Base-by-base conservation (phyloP, 2,113 vertebrate genomes). In the Leptobrachium ailaonicum region DNA sequence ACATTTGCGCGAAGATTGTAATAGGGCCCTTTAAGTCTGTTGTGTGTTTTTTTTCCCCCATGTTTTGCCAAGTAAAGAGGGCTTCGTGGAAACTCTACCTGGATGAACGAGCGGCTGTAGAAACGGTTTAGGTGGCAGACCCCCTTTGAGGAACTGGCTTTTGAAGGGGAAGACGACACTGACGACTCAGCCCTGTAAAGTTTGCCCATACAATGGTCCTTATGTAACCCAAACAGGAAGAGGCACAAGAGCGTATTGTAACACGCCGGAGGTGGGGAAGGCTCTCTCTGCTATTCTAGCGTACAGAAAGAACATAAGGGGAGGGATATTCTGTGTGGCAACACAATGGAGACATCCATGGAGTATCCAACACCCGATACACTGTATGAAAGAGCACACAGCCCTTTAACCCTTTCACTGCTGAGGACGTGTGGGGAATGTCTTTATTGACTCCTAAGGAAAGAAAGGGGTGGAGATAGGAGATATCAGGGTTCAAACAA, bases 221-320 rank as follows among this genome's bases (percentile, higher is more conserved):
- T n/a, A 32, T 78, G 66, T 78, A 60, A 78, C 32, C 41, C 76
- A 71, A 67, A 78, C 76, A 71, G 54, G 68, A 78, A 71, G 54
- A 56, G 42, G 41, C 41, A 70, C 76, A 77, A 77, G 76, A n/a
- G 76, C 20, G 41, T 66, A 69, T 78, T 78, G 76, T 78, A 40
- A 70, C 53, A 45, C 9, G 54, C 41, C 14, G n/a, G 68, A 69
- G 66, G 32, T 41, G 40, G 10, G 63, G 67, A 78, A 70, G 60
- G 70, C 56, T 56, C 58, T 41, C 68, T 60, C 45, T 67, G 14
- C 43, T 47, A 43, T 78, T 77, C 14, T 41, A 77, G 13, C 9
- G n/a, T 10, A 50, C 45, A 78, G 20, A 78, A 54, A 70, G 67
- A 62, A 32, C 20, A 32, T 32, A 32, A 32, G 67, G 41, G n/a